A percentile compares a stretch with the other conserved stretches of the same genome.
Conservation (phyloP, 2,888 invertebrate species). For the Iphiclides podalirius region DNA sequence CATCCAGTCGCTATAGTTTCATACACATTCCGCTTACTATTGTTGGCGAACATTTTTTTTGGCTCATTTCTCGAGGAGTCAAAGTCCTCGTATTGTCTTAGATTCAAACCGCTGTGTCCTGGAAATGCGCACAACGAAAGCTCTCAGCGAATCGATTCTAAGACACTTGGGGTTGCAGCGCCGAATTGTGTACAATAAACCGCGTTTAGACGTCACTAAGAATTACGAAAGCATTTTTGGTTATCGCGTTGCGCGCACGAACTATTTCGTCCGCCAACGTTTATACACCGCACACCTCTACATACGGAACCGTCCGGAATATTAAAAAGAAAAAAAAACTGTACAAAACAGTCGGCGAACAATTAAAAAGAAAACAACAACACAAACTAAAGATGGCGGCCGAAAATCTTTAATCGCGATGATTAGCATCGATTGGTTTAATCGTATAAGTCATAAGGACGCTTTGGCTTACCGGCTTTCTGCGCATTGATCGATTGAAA, state of each 20-base stretch:
- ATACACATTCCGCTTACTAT: conserved; percentile 43
- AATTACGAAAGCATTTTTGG: conserved; percentile 64
- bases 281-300: conserved; percentile 30
- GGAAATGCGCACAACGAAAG: neutral
- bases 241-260: conserved; percentile 65
- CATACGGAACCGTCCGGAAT: conserved; percentile 1
- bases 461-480: conserved; percentile 33
- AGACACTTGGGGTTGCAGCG: neutral
- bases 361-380: conserved; percentile 29
- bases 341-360: conserved; percentile 24
- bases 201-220: conserved; percentile 47
- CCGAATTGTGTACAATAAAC: neutral
- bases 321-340: conserved; percentile 9
- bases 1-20: conserved; percentile 28
- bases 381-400: conserved; percentile 33
- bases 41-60: conserved; percentile 64
- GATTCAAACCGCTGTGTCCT: too few species aligned
- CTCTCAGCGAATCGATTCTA: neutral
- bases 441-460: conserved; percentile 36
- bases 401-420: conserved; percentile 35
- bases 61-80: conserved; percentile 54
- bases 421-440: conserved; percentile 32
- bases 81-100: neutral
- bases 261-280: conserved; percentile 63
- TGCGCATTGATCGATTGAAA: too few species aligned